Percentiles rank a stretch among this genome's conserved stretches.
These are phyloP conservation scores for Lepidotrigona ventralis DNA, from an alignment of 1,140 invertebrate genomes.

Conservation along the genomic window DNA sequence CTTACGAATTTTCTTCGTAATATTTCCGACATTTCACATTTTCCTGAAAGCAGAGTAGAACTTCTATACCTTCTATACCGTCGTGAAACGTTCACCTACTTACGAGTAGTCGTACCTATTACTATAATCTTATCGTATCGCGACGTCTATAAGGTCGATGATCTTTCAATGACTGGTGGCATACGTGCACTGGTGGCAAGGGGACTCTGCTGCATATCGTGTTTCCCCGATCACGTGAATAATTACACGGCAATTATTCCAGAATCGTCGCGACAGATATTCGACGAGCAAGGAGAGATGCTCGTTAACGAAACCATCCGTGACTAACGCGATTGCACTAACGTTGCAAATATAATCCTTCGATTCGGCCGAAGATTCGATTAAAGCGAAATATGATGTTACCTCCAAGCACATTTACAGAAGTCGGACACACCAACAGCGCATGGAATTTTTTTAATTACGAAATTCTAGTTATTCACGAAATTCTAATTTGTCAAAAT, in stretches of 20 bases:
- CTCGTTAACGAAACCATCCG: too few species aligned
- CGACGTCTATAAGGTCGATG: conserved; percentile 51
- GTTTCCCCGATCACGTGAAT: conserved; percentile 3
- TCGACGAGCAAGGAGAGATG: too few species aligned
- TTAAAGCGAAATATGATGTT: background rate
- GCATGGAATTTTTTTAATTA: too few species aligned
- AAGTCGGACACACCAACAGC: background rate
- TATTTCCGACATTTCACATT: background rate
- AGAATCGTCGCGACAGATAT: conserved; percentile 21
- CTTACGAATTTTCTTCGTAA: background rate
- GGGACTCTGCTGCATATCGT: conserved; percentile 7
- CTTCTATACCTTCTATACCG: background rate
- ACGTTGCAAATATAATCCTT: background rate
- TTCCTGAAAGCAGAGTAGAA: background rate
- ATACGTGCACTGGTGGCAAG: background rate
- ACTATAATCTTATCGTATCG: conserved; percentile 51
- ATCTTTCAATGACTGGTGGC: conserved; percentile 40
- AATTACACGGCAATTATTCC: conserved; percentile 30
- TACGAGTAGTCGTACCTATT: conserved; percentile 45
- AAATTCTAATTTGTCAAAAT: background rate
- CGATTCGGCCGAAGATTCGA: background rate
- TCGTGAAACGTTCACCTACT: conserved; percentile 41
- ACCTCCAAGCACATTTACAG: background rate
- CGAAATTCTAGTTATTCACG: background rate
- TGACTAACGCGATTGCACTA: background rate